Conservation (phyloP, 2,888 invertebrate species). For the Antitype chi region DNA sequence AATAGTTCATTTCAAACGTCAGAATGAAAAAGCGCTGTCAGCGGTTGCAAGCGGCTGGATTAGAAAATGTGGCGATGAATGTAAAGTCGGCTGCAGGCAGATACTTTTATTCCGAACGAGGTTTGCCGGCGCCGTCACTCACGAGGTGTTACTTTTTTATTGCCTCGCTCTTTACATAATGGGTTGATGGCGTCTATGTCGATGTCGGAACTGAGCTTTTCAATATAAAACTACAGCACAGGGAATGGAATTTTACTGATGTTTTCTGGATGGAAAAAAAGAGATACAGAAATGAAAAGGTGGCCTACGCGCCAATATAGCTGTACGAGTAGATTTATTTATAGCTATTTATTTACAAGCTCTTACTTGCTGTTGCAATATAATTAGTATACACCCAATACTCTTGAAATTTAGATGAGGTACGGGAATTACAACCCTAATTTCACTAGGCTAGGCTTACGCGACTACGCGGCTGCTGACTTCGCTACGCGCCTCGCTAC, state of each 20-base stretch:
- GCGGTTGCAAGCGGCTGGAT: constrained; percentile 63
- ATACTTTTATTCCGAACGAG: constrained; percentile 58
- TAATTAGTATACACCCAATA: background rate
- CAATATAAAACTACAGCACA: constrained; percentile 18
- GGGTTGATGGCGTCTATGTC: constrained; percentile 50
- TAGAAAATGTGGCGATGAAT: constrained; percentile 65
- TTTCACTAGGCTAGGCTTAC: background rate
- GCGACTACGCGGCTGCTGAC: background rate
- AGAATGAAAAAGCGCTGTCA: constrained; percentile 65
- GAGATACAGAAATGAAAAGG: background rate
- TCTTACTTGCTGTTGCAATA: background rate
- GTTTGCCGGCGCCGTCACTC: constrained; percentile 56
- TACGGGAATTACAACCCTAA: background rate
- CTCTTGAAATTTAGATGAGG: background rate
- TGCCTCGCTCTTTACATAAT: constrained; percentile 56
- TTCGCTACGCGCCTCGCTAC: constrained; percentile 29
- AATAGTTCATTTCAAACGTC: constrained; percentile 67
- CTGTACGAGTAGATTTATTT: background rate
- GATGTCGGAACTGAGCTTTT: constrained; percentile 36
- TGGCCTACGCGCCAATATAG: background rate
- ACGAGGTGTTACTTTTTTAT: constrained; percentile 64
- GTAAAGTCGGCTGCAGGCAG: constrained; percentile 54
- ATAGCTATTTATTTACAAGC: background rate
- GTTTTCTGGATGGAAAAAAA: background rate
- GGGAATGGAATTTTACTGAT: background rate